Evolutionary conservation across 2,113 vertebrate genomes (phyloP).

Genomic region (Grantiella picta): DNA sequence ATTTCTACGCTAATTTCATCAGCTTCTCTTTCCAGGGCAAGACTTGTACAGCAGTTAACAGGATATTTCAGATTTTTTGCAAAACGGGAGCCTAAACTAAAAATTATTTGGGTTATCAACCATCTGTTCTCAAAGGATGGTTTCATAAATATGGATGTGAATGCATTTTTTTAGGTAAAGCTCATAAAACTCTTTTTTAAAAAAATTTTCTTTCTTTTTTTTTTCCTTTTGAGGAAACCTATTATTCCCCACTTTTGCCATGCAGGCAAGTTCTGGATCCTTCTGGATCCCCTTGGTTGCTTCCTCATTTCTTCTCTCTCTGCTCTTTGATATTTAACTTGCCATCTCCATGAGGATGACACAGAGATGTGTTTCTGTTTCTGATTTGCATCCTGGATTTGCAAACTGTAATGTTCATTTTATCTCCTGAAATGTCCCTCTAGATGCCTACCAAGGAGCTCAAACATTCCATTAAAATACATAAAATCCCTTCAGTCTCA

Average conservation of each 20-base stretch:
- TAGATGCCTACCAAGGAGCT: accelerated
- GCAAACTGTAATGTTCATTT: background rate
- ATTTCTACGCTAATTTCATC: background rate
- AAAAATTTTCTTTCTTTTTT: too few species aligned
- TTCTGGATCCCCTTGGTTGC: background rate
- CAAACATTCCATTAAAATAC: accelerated
- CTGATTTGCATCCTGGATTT: background rate
- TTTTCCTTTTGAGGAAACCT: background rate
- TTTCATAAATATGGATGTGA: background rate
- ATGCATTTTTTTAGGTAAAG: background rate
- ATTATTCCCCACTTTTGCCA: accelerated
- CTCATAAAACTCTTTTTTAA: background rate
- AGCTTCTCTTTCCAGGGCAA: background rate
- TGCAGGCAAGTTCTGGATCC: background rate
- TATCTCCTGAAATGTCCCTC: background rate
- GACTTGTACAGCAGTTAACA: background rate
- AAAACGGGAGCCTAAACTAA: background rate
- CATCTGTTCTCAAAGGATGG: background rate
- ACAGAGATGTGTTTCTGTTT: background rate
- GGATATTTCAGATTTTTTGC: background rate
- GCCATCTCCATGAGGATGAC: accelerated
- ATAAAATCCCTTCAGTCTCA: accelerated
- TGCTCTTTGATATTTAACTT: background rate
- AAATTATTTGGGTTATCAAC: background rate
- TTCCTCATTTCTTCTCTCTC: background rate